Evolutionary conservation across 92 coral and sea anemone genomes (phyloP).

Genomic region (Montipora capitata): DNA sequence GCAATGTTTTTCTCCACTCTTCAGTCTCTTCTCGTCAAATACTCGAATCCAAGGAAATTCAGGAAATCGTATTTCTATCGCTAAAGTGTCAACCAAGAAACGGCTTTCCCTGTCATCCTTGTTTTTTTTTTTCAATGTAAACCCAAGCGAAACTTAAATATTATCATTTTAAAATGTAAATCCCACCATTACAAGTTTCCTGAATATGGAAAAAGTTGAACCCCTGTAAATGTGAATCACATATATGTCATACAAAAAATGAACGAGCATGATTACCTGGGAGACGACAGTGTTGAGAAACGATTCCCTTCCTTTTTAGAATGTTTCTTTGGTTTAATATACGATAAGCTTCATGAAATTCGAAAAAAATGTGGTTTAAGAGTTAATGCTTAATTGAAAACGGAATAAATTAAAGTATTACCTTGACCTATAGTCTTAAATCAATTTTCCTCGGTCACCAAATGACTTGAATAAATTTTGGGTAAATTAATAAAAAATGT

Average conservation of each 20-base stretch:
- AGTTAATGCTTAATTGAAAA: not conserved
- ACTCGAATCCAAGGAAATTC: not conserved
- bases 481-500: not conserved
- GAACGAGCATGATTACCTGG: conserved; percentile 29
- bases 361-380: conserved; percentile 1
- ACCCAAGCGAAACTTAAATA: not conserved
- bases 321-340: not conserved
- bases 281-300: not conserved
- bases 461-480: conserved; percentile 31
- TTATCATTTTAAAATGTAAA: not conserved
- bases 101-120: not conserved
- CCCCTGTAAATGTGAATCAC: not conserved
- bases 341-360: not conserved
- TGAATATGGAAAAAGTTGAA: not conserved
- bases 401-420: conserved; percentile 34
- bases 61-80: not conserved
- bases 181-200: not conserved
- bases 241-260: not conserved
- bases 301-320: not conserved
- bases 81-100: not conserved
- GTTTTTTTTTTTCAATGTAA: not conserved
- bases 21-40: not conserved
- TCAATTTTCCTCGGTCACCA: not conserved
- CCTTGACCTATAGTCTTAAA: conserved; percentile 38
- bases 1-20: too few species aligned